A percentile compares a stretch with the other conserved stretches of the same genome.
Evolutionary conservation across 1,140 invertebrate genomes (phyloP).

Genomic region (Mylabris phalerata): DNA sequence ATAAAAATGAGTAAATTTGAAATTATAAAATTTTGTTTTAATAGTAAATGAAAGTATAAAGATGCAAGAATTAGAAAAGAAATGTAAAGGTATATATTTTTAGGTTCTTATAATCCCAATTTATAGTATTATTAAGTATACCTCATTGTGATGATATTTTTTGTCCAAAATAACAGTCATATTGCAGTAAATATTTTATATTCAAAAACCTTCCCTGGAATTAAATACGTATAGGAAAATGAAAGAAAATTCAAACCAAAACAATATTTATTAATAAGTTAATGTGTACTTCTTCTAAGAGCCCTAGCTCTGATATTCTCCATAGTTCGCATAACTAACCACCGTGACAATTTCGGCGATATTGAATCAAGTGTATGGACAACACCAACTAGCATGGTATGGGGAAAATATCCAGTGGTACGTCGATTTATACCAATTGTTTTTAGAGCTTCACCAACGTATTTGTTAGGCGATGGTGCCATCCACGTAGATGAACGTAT

Average conservation of each 20-base stretch:
- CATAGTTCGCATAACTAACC: conserved; percentile 55
- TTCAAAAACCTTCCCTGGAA: neutral
- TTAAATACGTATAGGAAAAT: no score
- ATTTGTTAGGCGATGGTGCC: conserved; percentile 70
- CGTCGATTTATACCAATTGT: conserved; percentile 66
- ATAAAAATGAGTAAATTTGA: no score
- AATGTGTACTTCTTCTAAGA: conserved; percentile 31
- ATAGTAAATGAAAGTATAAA: no score
- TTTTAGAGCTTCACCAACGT: conserved; percentile 68
- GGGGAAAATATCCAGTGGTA: conserved; percentile 75
- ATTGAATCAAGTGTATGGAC: conserved; percentile 46
- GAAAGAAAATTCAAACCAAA: no score
- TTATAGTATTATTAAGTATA: conserved; percentile 34
- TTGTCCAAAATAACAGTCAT: conserved; percentile 23
- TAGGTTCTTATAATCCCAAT: conserved; percentile 15
- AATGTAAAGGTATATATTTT: neutral
- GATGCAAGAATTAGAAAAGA: neutral
- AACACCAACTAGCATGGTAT: conserved; percentile 56
- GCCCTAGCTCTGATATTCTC: conserved; percentile 51
- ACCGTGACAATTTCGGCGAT: conserved; percentile 48
- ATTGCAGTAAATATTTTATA: neutral
- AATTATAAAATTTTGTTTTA: no score
- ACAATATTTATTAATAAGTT: neutral
- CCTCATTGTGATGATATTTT: conserved; percentile 33
- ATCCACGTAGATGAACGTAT: conserved; percentile 72